A percentile compares a stretch with the other conserved stretches of the same genome.
These are phyloP conservation scores for Peromyscus leucopus DNA, from an alignment of 2,113 vertebrate genomes.

Conservation along the genomic window DNA sequence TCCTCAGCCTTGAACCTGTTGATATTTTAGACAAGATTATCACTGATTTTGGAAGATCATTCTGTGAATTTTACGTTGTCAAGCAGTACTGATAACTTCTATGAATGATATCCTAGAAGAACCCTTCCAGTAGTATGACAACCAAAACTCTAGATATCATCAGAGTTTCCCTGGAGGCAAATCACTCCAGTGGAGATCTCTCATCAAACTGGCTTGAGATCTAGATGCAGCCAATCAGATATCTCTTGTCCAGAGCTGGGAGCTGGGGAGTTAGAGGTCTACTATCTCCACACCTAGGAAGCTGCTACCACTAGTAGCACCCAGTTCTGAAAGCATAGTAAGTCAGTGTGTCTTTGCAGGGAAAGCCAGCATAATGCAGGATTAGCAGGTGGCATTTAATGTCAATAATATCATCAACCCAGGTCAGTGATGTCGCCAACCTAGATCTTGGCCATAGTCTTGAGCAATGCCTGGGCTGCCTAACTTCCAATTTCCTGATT, in stretches of 20 bases:
- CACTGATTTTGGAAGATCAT: background rate
- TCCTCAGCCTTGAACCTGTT: background rate
- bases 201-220: background rate
- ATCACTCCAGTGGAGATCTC: background rate
- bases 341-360: background rate
- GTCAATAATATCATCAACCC: background rate
- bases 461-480: background rate
- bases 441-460: background rate
- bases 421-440: background rate
- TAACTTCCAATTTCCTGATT: background rate
- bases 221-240: background rate
- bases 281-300: too few species aligned
- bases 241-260: background rate
- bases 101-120: background rate
- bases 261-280: background rate
- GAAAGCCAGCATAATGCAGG: background rate
- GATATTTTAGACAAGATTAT: background rate
- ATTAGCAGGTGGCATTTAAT: background rate
- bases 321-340: background rate
- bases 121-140: background rate
- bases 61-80: background rate
- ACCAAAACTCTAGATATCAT: background rate
- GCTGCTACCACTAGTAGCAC: background rate
- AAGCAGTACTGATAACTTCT: background rate
- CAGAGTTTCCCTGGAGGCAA: background rate